phyloP scores from a whole-genome alignment of 2,113 vertebrate genomes.

The Aramus guarauna region DNA sequence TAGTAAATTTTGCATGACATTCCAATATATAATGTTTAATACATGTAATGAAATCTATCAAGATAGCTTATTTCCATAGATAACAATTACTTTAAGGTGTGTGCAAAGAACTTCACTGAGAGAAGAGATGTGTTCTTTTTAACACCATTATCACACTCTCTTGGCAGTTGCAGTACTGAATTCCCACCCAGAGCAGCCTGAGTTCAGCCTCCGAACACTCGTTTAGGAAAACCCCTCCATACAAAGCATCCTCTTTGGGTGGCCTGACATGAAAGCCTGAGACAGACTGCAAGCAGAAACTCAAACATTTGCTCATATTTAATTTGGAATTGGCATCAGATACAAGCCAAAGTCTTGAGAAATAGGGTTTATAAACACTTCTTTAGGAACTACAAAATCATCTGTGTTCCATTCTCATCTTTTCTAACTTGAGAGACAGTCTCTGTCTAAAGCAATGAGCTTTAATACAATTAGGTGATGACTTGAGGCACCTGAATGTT shows the following conservation, averaged over 20 bases:
- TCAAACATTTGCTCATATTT: background rate
- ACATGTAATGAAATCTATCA: background rate
- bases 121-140: background rate
- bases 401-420: background rate
- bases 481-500: background rate
- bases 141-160: background rate
- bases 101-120: background rate
- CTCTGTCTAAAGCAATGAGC: background rate
- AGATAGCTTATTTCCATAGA: background rate
- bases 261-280: background rate
- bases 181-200: background rate
- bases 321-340: background rate
- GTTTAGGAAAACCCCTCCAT: background rate
- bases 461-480: background rate
- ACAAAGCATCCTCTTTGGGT: background rate
- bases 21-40: background rate
- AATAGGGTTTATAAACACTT: background rate
- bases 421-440: background rate
- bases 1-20: background rate
- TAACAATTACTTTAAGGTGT: background rate
- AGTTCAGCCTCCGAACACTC: background rate
- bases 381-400: background rate
- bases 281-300: background rate
- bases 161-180: background rate
- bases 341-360: background rate